A percentile compares a stretch with the other conserved stretches of the same genome.
These are phyloP conservation scores for Vanessa tameamea DNA, from an alignment of 1,140 invertebrate species.

Conservation along the genomic window DNA sequence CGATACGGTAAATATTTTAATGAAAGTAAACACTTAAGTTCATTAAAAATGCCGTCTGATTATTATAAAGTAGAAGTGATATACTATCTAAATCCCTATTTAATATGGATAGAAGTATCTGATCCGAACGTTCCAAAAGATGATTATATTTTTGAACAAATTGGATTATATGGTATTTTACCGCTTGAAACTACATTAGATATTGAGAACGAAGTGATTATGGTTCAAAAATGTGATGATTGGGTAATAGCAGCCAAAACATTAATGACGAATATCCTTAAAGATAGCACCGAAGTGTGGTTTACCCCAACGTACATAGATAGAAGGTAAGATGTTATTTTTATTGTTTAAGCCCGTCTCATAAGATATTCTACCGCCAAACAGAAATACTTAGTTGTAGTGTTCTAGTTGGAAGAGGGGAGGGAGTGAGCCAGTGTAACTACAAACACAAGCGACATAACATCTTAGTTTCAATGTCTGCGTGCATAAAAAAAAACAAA, in stretches of 20 bases:
- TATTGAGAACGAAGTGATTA: slow-evolving; percentile 34
- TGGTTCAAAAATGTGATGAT: slow-evolving; percentile 34
- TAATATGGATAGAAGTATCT: slow-evolving; percentile 63
- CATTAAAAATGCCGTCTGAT: slow-evolving; percentile 48
- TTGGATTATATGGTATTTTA: slow-evolving; percentile 64
- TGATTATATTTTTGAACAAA: slow-evolving; percentile 60
- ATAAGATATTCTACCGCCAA: too few relatives aligned
- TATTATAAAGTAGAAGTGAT: slow-evolving; percentile 59
- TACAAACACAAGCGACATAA: too few relatives aligned
- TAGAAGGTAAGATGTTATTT: slow-evolving; percentile 45
- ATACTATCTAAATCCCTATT: slow-evolving; percentile 61
- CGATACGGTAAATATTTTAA: not conserved
- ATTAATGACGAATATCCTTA: slow-evolving; percentile 47
- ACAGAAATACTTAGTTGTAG: too few relatives aligned
- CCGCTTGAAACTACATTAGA: slow-evolving; percentile 53
- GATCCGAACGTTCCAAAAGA: slow-evolving; percentile 30
- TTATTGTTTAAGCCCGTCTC: too few relatives aligned
- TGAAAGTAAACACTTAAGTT: not conserved
- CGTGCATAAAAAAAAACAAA: too few relatives aligned
- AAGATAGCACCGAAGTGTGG: slow-evolving; percentile 44
- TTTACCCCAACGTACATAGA: slow-evolving; percentile 59
- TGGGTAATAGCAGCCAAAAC: slow-evolving; percentile 51
- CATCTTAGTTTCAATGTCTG: too few relatives aligned
- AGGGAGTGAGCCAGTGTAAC: too few relatives aligned
- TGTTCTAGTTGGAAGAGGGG: too few relatives aligned